Base-by-base conservation (phyloP, 1,140 invertebrate species). In the Sarcophaga peregrina region DNA sequence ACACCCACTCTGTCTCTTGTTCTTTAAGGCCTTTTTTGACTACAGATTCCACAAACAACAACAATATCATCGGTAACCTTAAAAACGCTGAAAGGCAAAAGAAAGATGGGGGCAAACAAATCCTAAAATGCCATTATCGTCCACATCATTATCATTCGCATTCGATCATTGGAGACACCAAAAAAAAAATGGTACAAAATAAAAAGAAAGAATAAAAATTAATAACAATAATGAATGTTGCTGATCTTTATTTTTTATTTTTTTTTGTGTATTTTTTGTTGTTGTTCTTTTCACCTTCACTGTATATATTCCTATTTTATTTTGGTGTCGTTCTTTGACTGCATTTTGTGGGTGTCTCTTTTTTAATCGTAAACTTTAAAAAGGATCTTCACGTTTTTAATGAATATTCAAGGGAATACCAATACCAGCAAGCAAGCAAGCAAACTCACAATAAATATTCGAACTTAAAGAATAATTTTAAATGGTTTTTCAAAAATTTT, bases 151-250 rank as follows among this genome's bases (percentile, higher is more conserved):
- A 78, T 78, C 75, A 78, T 78, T 78, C 48, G 47, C 37, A 78
- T 78, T 78, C 75, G 75, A 78, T 78, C 75, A 78, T 78, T 78
- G 75, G 75, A 78, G 75, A 78, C 75, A 78, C 48, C 46, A 78
- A 48, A n/a, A 37, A 78, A 48, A n/a, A 37, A 37, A 37, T 37
- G 25, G 1, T 37, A 37, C 25, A 37, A 37, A 37, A 37, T 20
- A 52, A 52, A 52, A 52, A 52, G 5, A 10, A 52, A 5, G 13
- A 52, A 52, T 52, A 68, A 68, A 68, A 68, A 25, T 68, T 37
- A 78, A 78, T 76, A 76, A 48, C 50, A 50, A 78, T 78, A 78
- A 78, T 78, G 75, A 78, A 78, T 47, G 47, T 11, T 17, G 62
- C 6, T 58, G 25, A 37, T 37, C 25, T 37, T 37, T 37, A 37